Percentiles rank a stretch among this genome's conserved stretches.
Evolutionary conservation across 2,888 invertebrate genomes (phyloP).

Genomic region (Himalopsyche kuldschensis): DNA sequence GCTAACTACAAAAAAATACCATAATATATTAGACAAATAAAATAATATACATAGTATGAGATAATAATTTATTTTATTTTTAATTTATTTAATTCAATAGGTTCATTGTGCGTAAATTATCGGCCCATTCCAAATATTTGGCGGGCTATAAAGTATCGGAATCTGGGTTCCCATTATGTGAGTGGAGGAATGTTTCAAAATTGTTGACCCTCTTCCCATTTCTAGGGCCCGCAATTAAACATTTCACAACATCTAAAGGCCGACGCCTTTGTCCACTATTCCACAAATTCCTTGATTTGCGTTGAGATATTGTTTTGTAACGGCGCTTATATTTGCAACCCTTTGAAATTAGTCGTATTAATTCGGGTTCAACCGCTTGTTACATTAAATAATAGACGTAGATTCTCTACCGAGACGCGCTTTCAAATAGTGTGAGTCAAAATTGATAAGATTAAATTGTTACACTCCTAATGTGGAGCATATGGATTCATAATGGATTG

Average conservation of each 20-base stretch:
- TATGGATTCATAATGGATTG: no score
- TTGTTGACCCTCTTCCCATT: background rate
- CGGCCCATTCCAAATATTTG: background rate
- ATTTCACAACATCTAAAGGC: background rate
- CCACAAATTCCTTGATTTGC: background rate
- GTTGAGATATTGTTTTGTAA: background rate
- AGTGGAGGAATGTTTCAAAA: background rate
- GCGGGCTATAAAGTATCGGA: background rate
- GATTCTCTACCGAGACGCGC: background rate
- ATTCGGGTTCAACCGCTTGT: background rate
- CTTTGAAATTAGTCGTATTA: background rate
- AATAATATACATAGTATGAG: no score
- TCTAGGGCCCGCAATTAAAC: background rate
- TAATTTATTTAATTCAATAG: background rate
- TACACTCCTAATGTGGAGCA: no score
- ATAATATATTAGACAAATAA: no score
- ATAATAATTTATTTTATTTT: no score
- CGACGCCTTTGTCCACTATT: background rate
- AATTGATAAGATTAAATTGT: background rate
- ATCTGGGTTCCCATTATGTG: background rate
- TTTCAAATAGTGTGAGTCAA: background rate
- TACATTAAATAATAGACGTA: background rate
- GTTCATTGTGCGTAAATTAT: background rate
- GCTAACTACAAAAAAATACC: no score
- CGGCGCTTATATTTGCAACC: background rate